These are phyloP conservation scores for Nipponacmea schrenckii DNA, from an alignment of 2,888 invertebrate species.

Conservation along the genomic window DNA sequence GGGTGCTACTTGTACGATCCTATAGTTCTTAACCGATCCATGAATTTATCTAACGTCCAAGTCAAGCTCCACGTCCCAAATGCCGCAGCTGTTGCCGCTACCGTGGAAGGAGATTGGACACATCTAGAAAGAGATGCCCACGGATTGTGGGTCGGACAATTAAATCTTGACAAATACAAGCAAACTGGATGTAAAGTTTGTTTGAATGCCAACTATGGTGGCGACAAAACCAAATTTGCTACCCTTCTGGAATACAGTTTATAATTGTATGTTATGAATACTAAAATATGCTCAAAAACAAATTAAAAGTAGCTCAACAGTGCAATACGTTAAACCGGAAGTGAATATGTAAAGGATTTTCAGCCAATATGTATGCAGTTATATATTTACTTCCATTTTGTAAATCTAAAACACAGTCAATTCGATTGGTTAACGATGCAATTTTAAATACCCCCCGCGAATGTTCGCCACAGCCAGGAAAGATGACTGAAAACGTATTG, in stretches of 20 bases:
- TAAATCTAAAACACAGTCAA: too few relatives aligned
- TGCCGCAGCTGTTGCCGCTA: constrained; percentile 63
- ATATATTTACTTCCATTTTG: too few relatives aligned
- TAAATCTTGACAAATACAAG: constrained; percentile 49
- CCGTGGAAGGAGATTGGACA: constrained; percentile 63
- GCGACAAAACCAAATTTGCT: constrained; percentile 61
- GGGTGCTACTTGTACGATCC: constrained; percentile 64
- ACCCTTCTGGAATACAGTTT: constrained; percentile 63
- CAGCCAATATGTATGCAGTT: too few relatives aligned
- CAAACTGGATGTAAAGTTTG: constrained; percentile 55
- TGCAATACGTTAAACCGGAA: too few relatives aligned
- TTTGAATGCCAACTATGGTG: constrained; percentile 63
- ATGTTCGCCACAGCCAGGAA: too few relatives aligned
- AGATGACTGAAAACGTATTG: too few relatives aligned
- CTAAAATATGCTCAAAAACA: too few relatives aligned
- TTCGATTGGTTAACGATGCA: too few relatives aligned
- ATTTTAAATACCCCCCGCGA: too few relatives aligned
- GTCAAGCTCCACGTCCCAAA: constrained; percentile 59
- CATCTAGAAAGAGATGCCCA: constrained; percentile 57
- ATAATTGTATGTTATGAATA: constrained; percentile 23
- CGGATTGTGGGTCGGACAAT: constrained; percentile 57
- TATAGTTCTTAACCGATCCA: constrained; percentile 43
- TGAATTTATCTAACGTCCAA: constrained; percentile 38
- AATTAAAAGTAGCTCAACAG: too few relatives aligned
- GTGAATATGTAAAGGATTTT: too few relatives aligned